These are phyloP conservation scores for Lepidochrysops patricia DNA, from an alignment of 2,888 invertebrate genomes.

Conservation along the genomic window DNA sequence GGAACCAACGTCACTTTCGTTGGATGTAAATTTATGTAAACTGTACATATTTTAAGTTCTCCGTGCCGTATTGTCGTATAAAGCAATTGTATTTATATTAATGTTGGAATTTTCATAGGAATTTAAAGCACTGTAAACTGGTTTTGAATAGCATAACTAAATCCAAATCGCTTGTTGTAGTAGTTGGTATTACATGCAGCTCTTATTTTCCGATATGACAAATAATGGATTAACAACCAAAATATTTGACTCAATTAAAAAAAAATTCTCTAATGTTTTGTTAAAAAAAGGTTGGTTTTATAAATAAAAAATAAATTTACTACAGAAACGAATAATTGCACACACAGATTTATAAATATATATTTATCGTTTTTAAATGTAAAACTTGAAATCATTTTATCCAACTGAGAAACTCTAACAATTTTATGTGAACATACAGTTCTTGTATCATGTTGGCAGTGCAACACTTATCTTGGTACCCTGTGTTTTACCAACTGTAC, in stretches of 20 bases:
- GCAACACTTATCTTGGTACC: slow-evolving; percentile 33
- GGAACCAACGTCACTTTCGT: not conserved
- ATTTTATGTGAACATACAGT: slow-evolving; percentile 1
- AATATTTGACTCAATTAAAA: not conserved
- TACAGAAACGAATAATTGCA: not conserved
- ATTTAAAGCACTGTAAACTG: no score
- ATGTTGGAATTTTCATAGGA: not conserved
- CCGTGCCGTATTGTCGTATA: not conserved
- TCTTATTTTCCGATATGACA: not conserved
- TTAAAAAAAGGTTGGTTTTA: not conserved
- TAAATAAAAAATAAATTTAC: not conserved
- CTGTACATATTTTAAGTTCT: no score
- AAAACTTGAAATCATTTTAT: not conserved
- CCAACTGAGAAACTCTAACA: not conserved
- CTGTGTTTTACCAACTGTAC: slow-evolving; percentile 42
- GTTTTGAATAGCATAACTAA: not conserved
- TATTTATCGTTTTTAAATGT: not conserved
- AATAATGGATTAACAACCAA: not conserved
- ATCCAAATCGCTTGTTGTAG: not conserved
- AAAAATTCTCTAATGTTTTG: not conserved
- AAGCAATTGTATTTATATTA: not conserved
- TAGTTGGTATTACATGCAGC: not conserved
- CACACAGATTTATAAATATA: not conserved
- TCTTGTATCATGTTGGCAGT: slow-evolving; percentile 15
- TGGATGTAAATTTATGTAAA: not conserved